phyloP scores from a whole-genome alignment of 2,888 invertebrate genomes.

The Hirtodrosophila cameraria region DNA sequence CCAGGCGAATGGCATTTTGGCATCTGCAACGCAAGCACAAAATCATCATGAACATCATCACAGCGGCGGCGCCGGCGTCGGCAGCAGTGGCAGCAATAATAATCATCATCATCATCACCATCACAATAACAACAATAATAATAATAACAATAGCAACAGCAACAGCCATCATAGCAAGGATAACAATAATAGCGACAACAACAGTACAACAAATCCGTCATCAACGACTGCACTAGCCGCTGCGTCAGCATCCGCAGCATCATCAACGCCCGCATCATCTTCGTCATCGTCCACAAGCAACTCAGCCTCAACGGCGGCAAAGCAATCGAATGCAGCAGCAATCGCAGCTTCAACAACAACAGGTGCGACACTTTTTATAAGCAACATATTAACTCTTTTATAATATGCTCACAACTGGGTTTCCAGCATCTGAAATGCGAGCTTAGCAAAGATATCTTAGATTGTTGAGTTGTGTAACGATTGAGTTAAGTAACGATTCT shows the following conservation, averaged over 20 bases:
- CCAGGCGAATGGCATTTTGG: constrained; percentile 76
- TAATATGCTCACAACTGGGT: too few species aligned
- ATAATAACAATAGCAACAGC: constrained; percentile 33
- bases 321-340: constrained; percentile 55
- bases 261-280: constrained; percentile 33
- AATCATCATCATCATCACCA: constrained; percentile 75
- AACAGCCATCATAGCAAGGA: constrained; percentile 45
- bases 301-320: constrained; percentile 44
- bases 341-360: constrained; percentile 61
- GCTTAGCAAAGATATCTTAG: too few species aligned
- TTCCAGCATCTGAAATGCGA: too few species aligned
- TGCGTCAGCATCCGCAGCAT: constrained; percentile 3
- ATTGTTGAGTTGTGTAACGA: too few species aligned
- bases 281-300: constrained; percentile 48
- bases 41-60: constrained; percentile 78
- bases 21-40: constrained; percentile 67
- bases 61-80: constrained; percentile 47
- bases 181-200: constrained; percentile 37
- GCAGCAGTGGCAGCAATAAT: constrained; percentile 50
- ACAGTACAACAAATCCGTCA: constrained; percentile 30
- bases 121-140: constrained; percentile 49
- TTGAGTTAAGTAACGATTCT: too few species aligned
- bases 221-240: constrained; percentile 33
- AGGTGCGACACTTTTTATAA: constrained; percentile 53
- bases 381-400: too few species aligned